These are phyloP conservation scores for Globodera ellingtonae DNA, from an alignment of 1,140 invertebrate species.

Conservation along the genomic window DNA sequence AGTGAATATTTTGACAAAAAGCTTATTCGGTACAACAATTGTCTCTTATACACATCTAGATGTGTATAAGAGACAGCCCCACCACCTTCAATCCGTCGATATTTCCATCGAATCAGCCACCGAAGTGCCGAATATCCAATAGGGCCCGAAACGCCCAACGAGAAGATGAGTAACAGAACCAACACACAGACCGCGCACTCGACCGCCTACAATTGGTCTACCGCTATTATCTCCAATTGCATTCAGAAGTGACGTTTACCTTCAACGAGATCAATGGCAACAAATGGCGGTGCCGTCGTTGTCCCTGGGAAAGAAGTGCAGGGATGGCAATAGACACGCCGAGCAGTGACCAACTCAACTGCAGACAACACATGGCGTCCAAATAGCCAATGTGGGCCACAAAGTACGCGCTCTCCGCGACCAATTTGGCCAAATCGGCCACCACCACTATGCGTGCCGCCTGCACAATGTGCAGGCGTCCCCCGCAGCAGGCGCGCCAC, in stretches of 20 bases:
- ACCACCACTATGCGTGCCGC: neutral
- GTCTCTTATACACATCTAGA: too few relatives aligned
- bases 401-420: slow-evolving; percentile 17
- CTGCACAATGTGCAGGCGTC: slow-evolving; percentile 19
- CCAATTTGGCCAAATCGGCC: slow-evolving; percentile 11
- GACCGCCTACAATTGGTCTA: neutral
- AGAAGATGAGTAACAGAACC: slow-evolving; percentile 17
- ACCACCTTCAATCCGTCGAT: slow-evolving; percentile 25
- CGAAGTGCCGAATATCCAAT: slow-evolving; percentile 12
- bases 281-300: slow-evolving; percentile 12
- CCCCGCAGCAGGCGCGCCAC: slow-evolving; percentile 19
- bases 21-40: too few relatives aligned
- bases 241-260: neutral
- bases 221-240: slow-evolving; percentile 3
- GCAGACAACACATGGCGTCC: slow-evolving; percentile 15
- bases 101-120: slow-evolving; percentile 23
- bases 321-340: slow-evolving; percentile 8
- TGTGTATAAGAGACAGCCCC: too few relatives aligned
- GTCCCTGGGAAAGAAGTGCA: slow-evolving; percentile 8
- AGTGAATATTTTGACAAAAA: too few relatives aligned
- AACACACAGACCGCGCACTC: slow-evolving; percentile 17
- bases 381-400: slow-evolving; percentile 20
- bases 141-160: slow-evolving; percentile 14
- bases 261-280: slow-evolving; percentile 23
- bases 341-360: slow-evolving; percentile 25